A percentile compares a stretch with the other conserved stretches of the same genome.
These are phyloP conservation scores for Pantala flavescens DNA, from an alignment of 1,140 invertebrate species.

Conservation along the genomic window DNA sequence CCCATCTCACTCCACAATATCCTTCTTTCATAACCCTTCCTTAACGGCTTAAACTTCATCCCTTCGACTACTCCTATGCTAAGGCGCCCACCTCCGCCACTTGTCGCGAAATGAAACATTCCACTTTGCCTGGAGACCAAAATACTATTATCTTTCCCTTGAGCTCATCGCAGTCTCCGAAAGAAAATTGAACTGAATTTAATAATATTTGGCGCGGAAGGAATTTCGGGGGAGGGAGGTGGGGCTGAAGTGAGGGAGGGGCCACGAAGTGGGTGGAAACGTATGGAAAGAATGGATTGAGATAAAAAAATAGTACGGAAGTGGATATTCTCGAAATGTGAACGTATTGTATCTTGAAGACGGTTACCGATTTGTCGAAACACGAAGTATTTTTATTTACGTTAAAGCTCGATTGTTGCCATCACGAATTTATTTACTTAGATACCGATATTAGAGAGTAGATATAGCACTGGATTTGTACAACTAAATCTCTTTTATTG, in stretches of 20 bases:
- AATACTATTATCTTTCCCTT: neutral
- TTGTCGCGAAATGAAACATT: constrained; percentile 3
- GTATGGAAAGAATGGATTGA: neutral
- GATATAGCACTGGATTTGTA: too few relatives aligned
- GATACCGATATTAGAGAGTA: too few relatives aligned
- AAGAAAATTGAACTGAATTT: neutral
- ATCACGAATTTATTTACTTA: too few relatives aligned
- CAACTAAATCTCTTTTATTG: too few relatives aligned
- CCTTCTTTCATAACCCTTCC: neutral
- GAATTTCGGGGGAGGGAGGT: neutral
- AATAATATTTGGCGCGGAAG: neutral
- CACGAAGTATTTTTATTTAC: too few relatives aligned
- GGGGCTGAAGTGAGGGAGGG: neutral
- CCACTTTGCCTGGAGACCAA: neutral
- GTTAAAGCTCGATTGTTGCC: too few relatives aligned
- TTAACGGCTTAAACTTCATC: neutral
- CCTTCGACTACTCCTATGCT: neutral
- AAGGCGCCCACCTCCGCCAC: neutral
- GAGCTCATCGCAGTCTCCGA: neutral
- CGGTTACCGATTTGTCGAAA: too few relatives aligned
- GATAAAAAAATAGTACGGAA: neutral
- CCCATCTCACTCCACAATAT: neutral
- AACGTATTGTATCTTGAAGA: too few relatives aligned
- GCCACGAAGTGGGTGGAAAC: neutral
- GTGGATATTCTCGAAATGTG: too few relatives aligned